These are phyloP conservation scores for Osmerus mordax DNA, from an alignment of 2,113 vertebrate species.

Conservation along the genomic window DNA sequence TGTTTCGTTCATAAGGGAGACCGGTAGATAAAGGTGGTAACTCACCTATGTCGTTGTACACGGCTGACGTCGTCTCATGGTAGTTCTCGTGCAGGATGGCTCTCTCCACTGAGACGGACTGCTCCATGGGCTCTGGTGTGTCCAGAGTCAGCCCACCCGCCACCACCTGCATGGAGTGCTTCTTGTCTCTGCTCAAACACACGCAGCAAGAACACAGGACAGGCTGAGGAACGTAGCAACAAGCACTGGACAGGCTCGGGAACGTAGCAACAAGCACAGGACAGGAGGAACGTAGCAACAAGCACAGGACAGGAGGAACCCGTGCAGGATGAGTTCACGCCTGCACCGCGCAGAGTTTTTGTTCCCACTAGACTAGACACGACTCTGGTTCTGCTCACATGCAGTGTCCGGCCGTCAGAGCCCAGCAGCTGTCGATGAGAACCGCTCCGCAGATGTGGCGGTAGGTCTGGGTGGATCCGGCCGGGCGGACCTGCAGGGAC, in stretches of 20 bases:
- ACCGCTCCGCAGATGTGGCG: constrained; percentile 83
- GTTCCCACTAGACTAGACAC: not conserved
- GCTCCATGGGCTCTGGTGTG: constrained; percentile 61
- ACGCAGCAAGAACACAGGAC: too few relatives aligned
- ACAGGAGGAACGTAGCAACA: too few relatives aligned
- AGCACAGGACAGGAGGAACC: too few relatives aligned
- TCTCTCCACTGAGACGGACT: constrained; percentile 74
- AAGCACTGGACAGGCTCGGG: too few relatives aligned
- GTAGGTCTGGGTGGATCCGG: constrained; percentile 15
- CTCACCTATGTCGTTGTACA: constrained; percentile 87
- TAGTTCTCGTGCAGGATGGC: constrained; percentile 74
- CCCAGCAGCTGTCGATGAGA: constrained; percentile 88
- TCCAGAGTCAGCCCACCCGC: constrained; percentile 75
- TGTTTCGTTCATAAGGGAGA: not conserved
- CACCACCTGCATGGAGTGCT: constrained; percentile 69
- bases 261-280: too few relatives aligned
- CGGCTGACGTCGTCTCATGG: constrained; percentile 49
- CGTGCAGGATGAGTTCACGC: too few relatives aligned
- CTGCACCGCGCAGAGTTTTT: too few relatives aligned
- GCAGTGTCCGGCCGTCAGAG: constrained; percentile 92
- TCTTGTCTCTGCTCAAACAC: constrained; percentile 48
- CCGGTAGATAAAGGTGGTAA: not conserved
- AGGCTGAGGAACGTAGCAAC: too few relatives aligned
- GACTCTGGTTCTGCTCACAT: constrained; percentile 44
- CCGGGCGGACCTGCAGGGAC: constrained; percentile 75